Conservation (phyloP, 2,797 vertebrate species). For the Eulemur rubriventer region DNA sequence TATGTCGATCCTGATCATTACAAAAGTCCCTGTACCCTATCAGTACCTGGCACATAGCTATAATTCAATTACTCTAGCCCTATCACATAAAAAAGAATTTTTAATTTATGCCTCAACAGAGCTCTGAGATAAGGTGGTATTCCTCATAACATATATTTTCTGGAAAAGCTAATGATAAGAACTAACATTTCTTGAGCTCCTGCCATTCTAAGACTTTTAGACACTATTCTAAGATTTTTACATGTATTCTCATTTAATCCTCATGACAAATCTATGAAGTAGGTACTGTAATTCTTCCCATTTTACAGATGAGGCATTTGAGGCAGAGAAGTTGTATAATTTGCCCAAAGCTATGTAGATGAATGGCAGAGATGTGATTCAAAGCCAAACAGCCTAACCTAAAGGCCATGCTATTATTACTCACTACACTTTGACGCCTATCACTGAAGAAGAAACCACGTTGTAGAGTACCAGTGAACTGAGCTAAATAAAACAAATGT, state of each 20-base stretch:
- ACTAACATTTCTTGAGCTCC: neutral
- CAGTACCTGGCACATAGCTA: neutral
- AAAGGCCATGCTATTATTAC: neutral
- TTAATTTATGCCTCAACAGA: neutral
- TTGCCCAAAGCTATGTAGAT: neutral
- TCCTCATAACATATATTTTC: neutral
- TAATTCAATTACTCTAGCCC: neutral
- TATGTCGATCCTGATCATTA: neutral
- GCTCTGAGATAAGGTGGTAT: neutral
- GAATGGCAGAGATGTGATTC: neutral
- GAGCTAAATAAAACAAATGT: slow-evolving; percentile 11
- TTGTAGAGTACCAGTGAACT: neutral
- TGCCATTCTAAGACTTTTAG: neutral
- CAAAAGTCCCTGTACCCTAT: neutral
- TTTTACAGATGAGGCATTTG: neutral
- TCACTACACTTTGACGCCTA: neutral
- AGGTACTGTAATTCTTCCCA: neutral
- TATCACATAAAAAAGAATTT: neutral
- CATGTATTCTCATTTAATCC: slow-evolving; percentile 4
- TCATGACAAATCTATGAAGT: neutral
- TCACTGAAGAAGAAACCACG: neutral
- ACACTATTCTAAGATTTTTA: neutral
- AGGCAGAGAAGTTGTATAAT: neutral
- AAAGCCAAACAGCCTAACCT: neutral
- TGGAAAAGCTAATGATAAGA: slow-evolving; percentile 14